Conservation (phyloP, 2,888 invertebrate species). For the Harpalus rubripes region DNA sequence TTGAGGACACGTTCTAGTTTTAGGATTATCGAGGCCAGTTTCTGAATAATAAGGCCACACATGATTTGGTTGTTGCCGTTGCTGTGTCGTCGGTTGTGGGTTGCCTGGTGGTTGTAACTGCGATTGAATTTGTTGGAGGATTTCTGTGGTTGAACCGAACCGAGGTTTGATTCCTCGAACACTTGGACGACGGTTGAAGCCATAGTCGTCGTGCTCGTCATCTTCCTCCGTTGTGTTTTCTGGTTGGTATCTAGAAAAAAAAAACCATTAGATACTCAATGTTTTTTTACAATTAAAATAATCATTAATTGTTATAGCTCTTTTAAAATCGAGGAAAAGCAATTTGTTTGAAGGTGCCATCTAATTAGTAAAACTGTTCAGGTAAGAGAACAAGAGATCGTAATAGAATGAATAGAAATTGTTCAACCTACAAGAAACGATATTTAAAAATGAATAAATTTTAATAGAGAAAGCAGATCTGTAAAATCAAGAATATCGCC, state of each 20-base stretch:
- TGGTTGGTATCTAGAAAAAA: conserved; percentile 78
- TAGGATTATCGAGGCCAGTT: conserved; percentile 77
- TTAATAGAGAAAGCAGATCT: too few species aligned
- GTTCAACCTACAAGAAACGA: too few species aligned
- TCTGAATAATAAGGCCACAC: conserved; percentile 86
- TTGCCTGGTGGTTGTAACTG: conserved; percentile 78
- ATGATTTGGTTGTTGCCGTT: conserved; percentile 75
- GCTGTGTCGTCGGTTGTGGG: conserved; percentile 70
- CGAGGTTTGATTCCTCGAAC: conserved; percentile 94
- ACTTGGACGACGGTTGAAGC: conserved; percentile 92
- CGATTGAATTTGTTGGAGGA: conserved; percentile 89
- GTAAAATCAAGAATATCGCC: too few species aligned
- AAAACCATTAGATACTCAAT: neutral
- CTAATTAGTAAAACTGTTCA: too few species aligned
- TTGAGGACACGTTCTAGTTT: conserved; percentile 69
- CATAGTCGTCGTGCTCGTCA: conserved; percentile 93
- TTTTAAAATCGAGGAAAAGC: too few species aligned
- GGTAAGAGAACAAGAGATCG: too few species aligned
- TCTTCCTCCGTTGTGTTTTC: conserved; percentile 81
- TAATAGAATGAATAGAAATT: too few species aligned
- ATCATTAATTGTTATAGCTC: too few species aligned
- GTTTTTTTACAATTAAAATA: too few species aligned
- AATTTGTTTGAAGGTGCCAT: too few species aligned
- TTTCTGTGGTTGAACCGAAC: conserved; percentile 89
- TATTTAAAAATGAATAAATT: too few species aligned